phyloP scores from a whole-genome alignment of 2,888 invertebrate species.

The Drosophila rellima region DNA sequence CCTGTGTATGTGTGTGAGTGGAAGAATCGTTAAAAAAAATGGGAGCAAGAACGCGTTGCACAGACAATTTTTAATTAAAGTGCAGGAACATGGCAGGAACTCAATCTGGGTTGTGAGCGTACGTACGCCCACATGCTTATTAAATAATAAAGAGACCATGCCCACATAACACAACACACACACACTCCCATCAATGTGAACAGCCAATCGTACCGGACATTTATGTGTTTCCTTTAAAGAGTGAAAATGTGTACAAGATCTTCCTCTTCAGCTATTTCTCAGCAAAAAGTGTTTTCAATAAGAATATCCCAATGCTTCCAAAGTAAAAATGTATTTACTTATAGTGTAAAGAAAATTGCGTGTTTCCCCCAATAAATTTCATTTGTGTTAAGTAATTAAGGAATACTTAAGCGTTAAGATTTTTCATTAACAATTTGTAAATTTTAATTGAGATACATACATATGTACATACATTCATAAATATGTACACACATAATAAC shows the following conservation, averaged over 20 bases:
- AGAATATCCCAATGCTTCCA: neutral
- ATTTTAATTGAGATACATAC: neutral
- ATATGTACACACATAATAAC: too few species aligned
- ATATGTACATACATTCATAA: too few species aligned
- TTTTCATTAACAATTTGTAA: neutral
- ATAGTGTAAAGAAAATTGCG: neutral
- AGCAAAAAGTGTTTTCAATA: constrained; percentile 6
- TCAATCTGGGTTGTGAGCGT: constrained; percentile 32
- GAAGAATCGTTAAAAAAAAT: constrained; percentile 32
- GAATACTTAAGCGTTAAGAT: neutral
- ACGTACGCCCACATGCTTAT: constrained; percentile 66
- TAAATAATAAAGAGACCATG: constrained; percentile 64
- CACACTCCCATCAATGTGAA: neutral
- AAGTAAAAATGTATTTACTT: neutral
- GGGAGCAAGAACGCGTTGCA: constrained; percentile 51
- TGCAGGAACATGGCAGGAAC: constrained; percentile 48
- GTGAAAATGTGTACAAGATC: constrained; percentile 35
- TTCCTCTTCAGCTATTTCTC: neutral
- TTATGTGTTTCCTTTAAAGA: constrained; percentile 33
- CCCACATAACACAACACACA: constrained; percentile 34
- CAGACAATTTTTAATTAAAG: constrained; percentile 62
- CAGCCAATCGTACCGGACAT: constrained; percentile 12
- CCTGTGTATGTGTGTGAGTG: constrained; percentile 11
- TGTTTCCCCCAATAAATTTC: neutral
- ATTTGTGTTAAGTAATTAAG: neutral